Conservation (phyloP, 1,140 invertebrate species). For the Gryon sp. region DNA sequence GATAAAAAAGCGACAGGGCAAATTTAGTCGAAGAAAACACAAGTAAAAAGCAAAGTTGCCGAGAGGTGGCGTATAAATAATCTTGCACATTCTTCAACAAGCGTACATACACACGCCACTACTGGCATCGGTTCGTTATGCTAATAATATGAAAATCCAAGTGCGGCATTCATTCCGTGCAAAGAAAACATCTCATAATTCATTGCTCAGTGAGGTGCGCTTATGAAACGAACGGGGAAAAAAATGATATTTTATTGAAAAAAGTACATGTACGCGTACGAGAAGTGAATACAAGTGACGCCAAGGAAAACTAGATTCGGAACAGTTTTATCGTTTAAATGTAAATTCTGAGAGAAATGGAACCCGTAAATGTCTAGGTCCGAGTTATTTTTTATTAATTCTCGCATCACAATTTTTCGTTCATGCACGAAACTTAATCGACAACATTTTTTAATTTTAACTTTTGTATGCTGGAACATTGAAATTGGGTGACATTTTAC, state of each 20-base stretch:
- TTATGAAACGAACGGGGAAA: conserved; percentile 13
- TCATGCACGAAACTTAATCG: too few species aligned
- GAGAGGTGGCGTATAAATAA: conserved; percentile 55
- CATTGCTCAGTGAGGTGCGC: conserved; percentile 16
- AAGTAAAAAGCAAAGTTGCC: conserved; percentile 42
- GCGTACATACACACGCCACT: background rate
- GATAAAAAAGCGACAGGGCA: conserved; percentile 14
- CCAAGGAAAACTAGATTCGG: background rate
- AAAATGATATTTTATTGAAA: conserved; percentile 43
- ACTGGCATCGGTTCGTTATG: conserved; percentile 46
- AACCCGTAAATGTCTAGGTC: too few species aligned
- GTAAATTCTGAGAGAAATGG: background rate
- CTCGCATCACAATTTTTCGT: too few species aligned
- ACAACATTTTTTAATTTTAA: too few species aligned
- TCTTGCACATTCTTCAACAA: conserved; percentile 5
- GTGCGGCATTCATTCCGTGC: conserved; percentile 33
- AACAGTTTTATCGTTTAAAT: conserved; percentile 9
- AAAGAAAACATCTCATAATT: conserved; percentile 54
- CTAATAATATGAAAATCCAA: conserved; percentile 62
- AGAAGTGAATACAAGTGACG: conserved; percentile 4
- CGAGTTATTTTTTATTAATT: too few species aligned
- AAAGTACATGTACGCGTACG: too few species aligned
- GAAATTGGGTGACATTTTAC: too few species aligned
- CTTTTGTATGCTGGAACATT: too few species aligned
- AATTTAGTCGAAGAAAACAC: conserved; percentile 50